Evolutionary conservation across 1,140 invertebrate genomes (phyloP), one percentile per base, ranked within the genome.

Genomic region (Monomorium pharaonis): DNA sequence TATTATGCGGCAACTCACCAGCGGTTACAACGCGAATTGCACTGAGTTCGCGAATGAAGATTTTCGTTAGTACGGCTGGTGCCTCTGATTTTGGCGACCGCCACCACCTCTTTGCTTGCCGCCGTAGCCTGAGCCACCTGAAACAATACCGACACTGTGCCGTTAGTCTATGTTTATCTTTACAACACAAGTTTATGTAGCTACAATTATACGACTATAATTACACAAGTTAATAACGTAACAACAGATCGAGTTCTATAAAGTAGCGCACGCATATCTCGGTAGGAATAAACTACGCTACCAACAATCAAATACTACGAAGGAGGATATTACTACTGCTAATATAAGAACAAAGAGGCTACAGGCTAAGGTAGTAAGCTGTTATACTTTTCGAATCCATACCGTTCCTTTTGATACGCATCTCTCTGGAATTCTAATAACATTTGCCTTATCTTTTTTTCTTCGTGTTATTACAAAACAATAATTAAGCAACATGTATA

Each of bases 51-150:
- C 91, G 93, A 91, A 86, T 91, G 92, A 92, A 89, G 86, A 91
- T 92, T 93, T 92, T 93, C 90, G 90, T 96, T 96, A 97, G 95
- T 97, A 97, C 91, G 97, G 97, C 95, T 97, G 97, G 95, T 97
- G 97, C 96, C 97, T 97, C 95, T 97, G 96, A 94, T 96, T 97
- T 94, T 96, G 95, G 92, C 96, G 96, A 60, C 78, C 78, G 86
- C 96, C 96, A 93, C 96, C 51, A 54, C 51, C 96, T 92, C 95
- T 95, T 92, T 95, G 95, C 92, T 95, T 95, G 92, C 95, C 94
- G 90, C 95, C 95, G 93, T 95, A 95, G 94, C 95, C 96, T 94
- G 96, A 96, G 92, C 95, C 95, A 92, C 96, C 96, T 95, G 94
- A 91, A 95, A 95, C 93, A 94, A 88, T 44, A 92, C 88, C 90